Conservation (phyloP, 2,888 invertebrate genomes). For the Drosophila paucipuncta region DNA sequence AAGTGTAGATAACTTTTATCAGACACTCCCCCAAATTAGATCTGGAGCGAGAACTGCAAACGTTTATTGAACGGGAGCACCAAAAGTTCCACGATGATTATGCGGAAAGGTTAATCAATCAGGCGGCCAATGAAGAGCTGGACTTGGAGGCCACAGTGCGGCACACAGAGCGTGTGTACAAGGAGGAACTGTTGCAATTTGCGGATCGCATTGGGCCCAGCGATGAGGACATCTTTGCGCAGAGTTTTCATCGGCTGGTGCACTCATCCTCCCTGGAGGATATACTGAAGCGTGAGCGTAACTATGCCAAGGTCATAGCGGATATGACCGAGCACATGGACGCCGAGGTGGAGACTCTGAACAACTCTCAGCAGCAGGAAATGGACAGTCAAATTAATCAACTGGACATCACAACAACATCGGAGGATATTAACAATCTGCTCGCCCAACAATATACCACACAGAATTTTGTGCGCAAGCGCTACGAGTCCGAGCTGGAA, state of each 20-base stretch:
- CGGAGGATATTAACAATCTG: conserved; percentile 92
- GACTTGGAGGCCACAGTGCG: conserved; percentile 91
- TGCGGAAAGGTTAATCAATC: conserved; percentile 88
- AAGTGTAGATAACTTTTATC: background rate
- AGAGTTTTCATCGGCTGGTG: conserved; percentile 87
- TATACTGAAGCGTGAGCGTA: conserved; percentile 94
- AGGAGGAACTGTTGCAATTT: conserved; percentile 93
- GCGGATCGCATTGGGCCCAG: conserved; percentile 93
- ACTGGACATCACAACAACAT: conserved; percentile 90
- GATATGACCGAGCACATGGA: conserved; percentile 91
- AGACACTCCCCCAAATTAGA: conserved; percentile 51
- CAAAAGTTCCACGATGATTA: conserved; percentile 89
- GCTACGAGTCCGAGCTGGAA: conserved; percentile 94
- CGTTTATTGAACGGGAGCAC: conserved; percentile 89
- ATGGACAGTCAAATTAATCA: conserved; percentile 94
- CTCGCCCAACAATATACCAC: conserved; percentile 93
- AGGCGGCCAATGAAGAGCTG: conserved; percentile 88
- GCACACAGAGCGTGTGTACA: conserved; percentile 92
- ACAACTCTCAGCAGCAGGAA: conserved; percentile 93
- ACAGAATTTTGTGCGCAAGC: conserved; percentile 93
- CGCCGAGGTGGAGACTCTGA: conserved; percentile 89
- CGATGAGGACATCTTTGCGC: conserved; percentile 90
- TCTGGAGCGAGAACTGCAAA: conserved; percentile 84
- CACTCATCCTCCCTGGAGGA: conserved; percentile 95
- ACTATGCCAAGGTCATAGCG: conserved; percentile 92